These are phyloP conservation scores for Lysiphlebus fabarum DNA, from an alignment of 1,140 invertebrate genomes.

Conservation along the genomic window DNA sequence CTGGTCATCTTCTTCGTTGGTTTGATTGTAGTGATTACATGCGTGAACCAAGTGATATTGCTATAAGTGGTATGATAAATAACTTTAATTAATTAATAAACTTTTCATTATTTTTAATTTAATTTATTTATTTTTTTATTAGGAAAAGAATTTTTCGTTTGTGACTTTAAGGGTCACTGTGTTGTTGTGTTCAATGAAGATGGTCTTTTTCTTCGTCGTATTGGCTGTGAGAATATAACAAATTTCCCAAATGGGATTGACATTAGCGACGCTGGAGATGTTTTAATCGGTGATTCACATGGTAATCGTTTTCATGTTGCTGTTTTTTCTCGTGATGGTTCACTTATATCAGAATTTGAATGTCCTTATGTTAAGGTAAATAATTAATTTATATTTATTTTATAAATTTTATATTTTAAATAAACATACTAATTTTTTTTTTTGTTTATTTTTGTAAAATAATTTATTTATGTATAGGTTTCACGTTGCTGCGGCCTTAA, in stretches of 20 bases:
- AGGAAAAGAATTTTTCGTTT: slow-evolving; percentile 95
- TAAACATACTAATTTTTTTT: neutral
- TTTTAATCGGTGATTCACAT: slow-evolving; percentile 94
- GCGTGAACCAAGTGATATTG: slow-evolving; percentile 95
- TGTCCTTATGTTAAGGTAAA: slow-evolving; percentile 91
- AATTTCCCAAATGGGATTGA: slow-evolving; percentile 98
- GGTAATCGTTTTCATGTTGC: slow-evolving; percentile 96
- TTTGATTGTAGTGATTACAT: slow-evolving; percentile 97
- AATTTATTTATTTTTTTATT: slow-evolving; percentile 31
- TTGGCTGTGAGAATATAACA: slow-evolving; percentile 91
- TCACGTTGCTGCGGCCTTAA: slow-evolving; percentile 95
- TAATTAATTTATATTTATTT: slow-evolving; percentile 20
- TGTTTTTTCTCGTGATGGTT: slow-evolving; percentile 84
- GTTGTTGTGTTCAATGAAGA: slow-evolving; percentile 93
- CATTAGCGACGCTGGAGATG: slow-evolving; percentile 92
- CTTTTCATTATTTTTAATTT: slow-evolving; percentile 3
- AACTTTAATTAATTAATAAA: neutral
- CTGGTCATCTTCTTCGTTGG: slow-evolving; percentile 87
- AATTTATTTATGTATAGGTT: slow-evolving; percentile 61
- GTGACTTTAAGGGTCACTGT: slow-evolving; percentile 97
- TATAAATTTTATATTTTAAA: slow-evolving; percentile 14
- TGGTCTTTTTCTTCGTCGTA: slow-evolving; percentile 84
- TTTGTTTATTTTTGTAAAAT: neutral
- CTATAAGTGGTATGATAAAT: slow-evolving; percentile 72
- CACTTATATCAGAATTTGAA: slow-evolving; percentile 88